Evolutionary conservation across 2,888 invertebrate genomes (phyloP).

Genomic region (Erpobdella octoculata): DNA sequence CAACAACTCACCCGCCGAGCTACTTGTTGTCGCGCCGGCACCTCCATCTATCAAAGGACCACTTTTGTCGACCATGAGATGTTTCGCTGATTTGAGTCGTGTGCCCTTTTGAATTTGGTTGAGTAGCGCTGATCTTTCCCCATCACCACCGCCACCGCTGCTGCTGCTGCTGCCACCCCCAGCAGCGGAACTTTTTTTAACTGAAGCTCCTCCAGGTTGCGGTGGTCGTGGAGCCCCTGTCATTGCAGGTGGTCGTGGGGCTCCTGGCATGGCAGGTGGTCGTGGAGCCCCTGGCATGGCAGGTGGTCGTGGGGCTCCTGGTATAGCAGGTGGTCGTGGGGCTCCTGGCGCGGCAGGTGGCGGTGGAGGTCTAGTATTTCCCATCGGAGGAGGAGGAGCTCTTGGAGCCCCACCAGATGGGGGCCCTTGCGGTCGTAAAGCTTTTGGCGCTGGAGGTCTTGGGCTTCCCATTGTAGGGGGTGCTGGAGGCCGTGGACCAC

Average conservation of each 20-base stretch:
- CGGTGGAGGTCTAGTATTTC: background rate
- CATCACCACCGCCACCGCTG: background rate
- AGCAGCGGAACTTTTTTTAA: background rate
- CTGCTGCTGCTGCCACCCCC: background rate
- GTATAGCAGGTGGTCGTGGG: background rate
- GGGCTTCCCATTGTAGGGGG: too few species aligned
- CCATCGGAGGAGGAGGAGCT: background rate
- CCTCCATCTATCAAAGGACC: background rate
- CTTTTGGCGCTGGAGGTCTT: too few species aligned
- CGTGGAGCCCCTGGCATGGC: background rate
- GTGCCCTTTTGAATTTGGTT: slow-evolving; percentile 7
- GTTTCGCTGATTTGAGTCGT: slow-evolving; percentile 8
- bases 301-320: background rate
- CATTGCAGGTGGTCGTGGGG: background rate
- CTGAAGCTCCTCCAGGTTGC: background rate
- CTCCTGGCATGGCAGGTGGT: background rate
- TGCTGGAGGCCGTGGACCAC: too few species aligned
- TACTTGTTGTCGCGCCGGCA: background rate
- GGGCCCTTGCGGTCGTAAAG: too few species aligned
- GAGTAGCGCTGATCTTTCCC: background rate
- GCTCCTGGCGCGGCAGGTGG: background rate
- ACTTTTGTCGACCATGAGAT: slow-evolving; percentile 18
- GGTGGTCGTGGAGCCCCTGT: slow-evolving; percentile 4
- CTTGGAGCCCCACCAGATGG: background rate
- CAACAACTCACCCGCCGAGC: too few species aligned